These are phyloP conservation scores for Aegithalos caudatus DNA, from an alignment of 2,113 vertebrate species.

Conservation along the genomic window DNA sequence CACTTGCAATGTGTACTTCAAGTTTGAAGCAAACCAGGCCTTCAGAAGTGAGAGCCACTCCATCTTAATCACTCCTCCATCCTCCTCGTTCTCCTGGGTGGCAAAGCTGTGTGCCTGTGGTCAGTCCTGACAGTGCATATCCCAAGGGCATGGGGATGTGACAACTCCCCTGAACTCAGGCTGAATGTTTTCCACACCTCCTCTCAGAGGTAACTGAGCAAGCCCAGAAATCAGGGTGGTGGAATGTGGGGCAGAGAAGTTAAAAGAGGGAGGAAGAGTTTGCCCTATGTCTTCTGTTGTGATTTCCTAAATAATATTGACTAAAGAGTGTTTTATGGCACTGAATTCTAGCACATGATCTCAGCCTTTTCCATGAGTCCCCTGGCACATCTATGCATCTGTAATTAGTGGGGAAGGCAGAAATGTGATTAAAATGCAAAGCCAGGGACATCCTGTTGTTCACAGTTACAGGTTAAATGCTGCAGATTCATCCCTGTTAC, in stretches of 20 bases:
- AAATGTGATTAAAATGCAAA: neutral
- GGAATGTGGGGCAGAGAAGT: neutral
- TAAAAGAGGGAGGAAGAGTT: neutral
- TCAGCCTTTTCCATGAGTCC: neutral
- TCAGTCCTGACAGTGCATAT: neutral
- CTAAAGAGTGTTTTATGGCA: neutral
- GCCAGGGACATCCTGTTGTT: neutral
- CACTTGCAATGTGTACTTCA: neutral
- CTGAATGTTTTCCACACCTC: neutral
- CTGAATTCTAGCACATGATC: neutral
- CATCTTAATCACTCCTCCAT: neutral
- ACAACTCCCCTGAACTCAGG: neutral
- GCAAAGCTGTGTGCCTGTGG: accelerated
- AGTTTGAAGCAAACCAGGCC: neutral
- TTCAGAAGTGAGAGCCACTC: neutral
- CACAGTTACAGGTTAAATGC: neutral
- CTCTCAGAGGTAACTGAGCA: neutral
- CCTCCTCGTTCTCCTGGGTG: neutral
- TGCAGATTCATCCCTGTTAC: neutral
- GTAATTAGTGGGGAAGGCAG: neutral
- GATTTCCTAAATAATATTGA: neutral
- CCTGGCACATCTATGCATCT: neutral
- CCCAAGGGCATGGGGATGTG: accelerated
- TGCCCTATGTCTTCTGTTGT: neutral
- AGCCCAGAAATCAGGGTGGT: neutral